Percentiles rank a stretch among this genome's conserved stretches.
phyloP scores from a whole-genome alignment of 2,888 invertebrate species.

The Cylloceria caligata region DNA sequence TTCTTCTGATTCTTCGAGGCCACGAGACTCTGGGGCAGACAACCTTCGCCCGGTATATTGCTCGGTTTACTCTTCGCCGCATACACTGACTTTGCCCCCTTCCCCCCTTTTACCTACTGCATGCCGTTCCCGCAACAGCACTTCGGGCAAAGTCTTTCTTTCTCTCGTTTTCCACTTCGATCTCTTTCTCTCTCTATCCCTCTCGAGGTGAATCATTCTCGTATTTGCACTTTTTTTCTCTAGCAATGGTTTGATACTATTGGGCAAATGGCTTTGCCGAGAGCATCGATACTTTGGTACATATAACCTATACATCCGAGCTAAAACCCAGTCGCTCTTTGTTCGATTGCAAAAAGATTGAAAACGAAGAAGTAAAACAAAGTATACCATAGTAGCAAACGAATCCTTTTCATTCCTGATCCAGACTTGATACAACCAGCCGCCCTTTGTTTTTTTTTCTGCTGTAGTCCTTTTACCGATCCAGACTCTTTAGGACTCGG shows the following conservation, averaged over 20 bases:
- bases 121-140: slow-evolving; percentile 50
- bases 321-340: slow-evolving; percentile 36
- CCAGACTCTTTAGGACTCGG: slow-evolving; percentile 60
- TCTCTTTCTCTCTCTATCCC: slow-evolving; percentile 61
- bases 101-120: slow-evolving; percentile 46
- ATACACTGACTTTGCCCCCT: slow-evolving; percentile 49
- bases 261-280: slow-evolving; percentile 3
- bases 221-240: slow-evolving; percentile 33
- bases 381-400: slow-evolving; percentile 13
- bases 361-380: slow-evolving; percentile 36
- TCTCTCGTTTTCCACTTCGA: slow-evolving; percentile 55
- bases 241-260: slow-evolving; percentile 30
- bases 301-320: slow-evolving; percentile 22
- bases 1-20: slow-evolving; percentile 78
- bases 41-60: slow-evolving; percentile 78
- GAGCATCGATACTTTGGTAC: slow-evolving; percentile 51
- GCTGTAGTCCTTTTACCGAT: slow-evolving; percentile 50
- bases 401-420: slow-evolving; percentile 54
- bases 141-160: slow-evolving; percentile 66
- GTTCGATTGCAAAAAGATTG: slow-evolving; percentile 51
- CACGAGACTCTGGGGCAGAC: slow-evolving; percentile 80
- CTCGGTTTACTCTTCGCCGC: slow-evolving; percentile 65
- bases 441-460: slow-evolving; percentile 39
- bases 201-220: slow-evolving; percentile 60
- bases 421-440: slow-evolving; percentile 65